phyloP scores from a whole-genome alignment of 2,113 vertebrate genomes.

The Hirundichthys speculiger region DNA sequence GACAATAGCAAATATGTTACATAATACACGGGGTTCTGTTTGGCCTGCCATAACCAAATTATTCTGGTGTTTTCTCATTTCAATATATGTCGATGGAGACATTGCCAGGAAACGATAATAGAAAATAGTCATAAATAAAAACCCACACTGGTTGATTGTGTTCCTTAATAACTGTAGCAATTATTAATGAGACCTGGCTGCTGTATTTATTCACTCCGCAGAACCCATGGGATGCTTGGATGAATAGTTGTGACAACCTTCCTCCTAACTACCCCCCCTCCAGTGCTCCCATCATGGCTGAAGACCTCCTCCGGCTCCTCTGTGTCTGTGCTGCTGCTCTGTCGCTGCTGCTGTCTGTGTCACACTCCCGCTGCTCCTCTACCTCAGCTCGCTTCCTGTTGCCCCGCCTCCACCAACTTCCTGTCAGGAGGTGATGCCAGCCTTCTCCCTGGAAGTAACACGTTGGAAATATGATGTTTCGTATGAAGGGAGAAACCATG shows the following conservation, averaged over 20 bases:
- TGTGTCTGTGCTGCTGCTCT: conserved; percentile 18
- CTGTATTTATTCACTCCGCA: conserved; percentile 37
- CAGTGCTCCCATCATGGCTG: conserved; percentile 25
- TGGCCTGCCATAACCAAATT: no score
- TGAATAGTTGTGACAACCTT: conserved; percentile 38
- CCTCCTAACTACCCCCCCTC: conserved; percentile 28
- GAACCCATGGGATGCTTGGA: conserved; percentile 28
- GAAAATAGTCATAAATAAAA: no score
- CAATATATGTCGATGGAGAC: no score
- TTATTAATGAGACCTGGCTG: conserved; percentile 18
- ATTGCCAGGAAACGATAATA: no score
- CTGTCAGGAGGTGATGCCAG: conserved; percentile 9
- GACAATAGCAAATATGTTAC: no score
- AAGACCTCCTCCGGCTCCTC: conserved; percentile 19
- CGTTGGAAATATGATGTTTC: neutral
- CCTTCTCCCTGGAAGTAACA: conserved; percentile 7
- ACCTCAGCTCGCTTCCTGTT: conserved; percentile 4
- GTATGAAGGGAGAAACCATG: no score
- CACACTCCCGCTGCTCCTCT: conserved; percentile 19
- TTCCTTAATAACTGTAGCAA: conserved; percentile 44
- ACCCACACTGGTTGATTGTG: no score
- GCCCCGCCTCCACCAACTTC: conserved; percentile 13
- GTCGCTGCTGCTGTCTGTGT: neutral
- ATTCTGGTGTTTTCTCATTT: no score
- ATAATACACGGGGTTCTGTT: no score